Evolutionary conservation across 2,113 vertebrate species (phyloP).

Genomic region (Chitala chitala): DNA sequence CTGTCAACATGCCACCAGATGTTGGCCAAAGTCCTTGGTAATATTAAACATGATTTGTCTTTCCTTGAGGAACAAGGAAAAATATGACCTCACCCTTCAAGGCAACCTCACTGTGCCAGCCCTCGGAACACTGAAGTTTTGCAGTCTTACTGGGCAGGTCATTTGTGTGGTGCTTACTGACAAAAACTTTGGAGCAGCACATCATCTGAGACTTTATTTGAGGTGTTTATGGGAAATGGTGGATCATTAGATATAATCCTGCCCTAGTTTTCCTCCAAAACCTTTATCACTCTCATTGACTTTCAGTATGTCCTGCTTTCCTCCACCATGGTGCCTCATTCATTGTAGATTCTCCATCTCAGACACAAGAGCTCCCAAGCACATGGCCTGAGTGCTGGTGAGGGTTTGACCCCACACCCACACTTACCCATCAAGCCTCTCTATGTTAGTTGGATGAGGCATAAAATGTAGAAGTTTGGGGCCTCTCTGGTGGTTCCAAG

Average conservation of each 20-base stretch:
- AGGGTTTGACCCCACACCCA: background rate
- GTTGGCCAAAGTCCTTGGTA: conserved; percentile 29
- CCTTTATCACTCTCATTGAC: background rate
- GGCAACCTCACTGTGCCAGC: conserved; percentile 32
- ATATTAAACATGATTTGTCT: conserved; percentile 53
- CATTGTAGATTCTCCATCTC: background rate
- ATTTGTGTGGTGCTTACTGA: background rate
- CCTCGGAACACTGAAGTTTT: conserved; percentile 32
- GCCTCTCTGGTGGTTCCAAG: background rate
- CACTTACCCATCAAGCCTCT: no score
- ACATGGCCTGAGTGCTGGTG: background rate
- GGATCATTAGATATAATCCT: background rate
- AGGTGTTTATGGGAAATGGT: background rate
- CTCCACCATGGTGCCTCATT: conserved; percentile 23
- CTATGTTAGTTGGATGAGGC: background rate
- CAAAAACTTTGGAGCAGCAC: background rate
- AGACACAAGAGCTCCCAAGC: background rate
- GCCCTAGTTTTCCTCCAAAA: background rate
- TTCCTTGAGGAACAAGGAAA: conserved; percentile 35
- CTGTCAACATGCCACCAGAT: conserved; percentile 33
- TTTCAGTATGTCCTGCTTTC: conserved; percentile 4
- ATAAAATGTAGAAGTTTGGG: background rate
- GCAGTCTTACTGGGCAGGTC: conserved; percentile 37
- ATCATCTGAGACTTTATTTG: background rate
- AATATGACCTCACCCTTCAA: conserved; percentile 28